These are phyloP conservation scores for Cydia strobilella DNA, from an alignment of 1,140 invertebrate species.

Conservation along the genomic window DNA sequence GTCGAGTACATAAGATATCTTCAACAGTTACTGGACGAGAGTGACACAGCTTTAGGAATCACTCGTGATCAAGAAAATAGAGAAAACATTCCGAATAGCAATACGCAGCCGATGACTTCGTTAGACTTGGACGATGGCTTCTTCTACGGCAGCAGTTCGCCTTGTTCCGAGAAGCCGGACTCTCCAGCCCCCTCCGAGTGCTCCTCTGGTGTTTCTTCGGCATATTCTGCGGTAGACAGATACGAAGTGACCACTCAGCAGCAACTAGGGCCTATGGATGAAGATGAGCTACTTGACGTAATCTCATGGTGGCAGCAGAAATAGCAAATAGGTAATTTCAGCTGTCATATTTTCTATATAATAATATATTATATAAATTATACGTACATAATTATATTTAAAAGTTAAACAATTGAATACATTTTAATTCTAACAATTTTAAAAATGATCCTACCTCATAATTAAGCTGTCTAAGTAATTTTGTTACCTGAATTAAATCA, in stretches of 20 bases:
- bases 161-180: constrained; percentile 84
- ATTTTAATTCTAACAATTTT: too few species aligned
- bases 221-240: constrained; percentile 70
- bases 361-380: constrained; percentile 20
- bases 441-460: too few species aligned
- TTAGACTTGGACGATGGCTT: constrained; percentile 77
- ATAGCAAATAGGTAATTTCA: constrained; percentile 71
- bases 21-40: constrained; percentile 90
- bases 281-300: constrained; percentile 91
- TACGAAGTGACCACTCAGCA: constrained; percentile 77
- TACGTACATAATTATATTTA: neutral
- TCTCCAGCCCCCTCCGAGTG: constrained; percentile 89
- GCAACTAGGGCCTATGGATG: constrained; percentile 84
- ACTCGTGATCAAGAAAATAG: constrained; percentile 72
- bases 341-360: constrained; percentile 33
- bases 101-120: constrained; percentile 57
- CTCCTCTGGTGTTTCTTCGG: constrained; percentile 81
- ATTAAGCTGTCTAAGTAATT: too few species aligned
- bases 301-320: constrained; percentile 91
- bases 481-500: too few species aligned
- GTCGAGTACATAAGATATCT: constrained; percentile 96
- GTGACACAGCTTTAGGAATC: constrained; percentile 75
- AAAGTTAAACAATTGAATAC: too few species aligned
- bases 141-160: constrained; percentile 72
- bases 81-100: constrained; percentile 70